Base-by-base conservation (phyloP, 2,888 invertebrate species). In the Buathra laborator region DNA sequence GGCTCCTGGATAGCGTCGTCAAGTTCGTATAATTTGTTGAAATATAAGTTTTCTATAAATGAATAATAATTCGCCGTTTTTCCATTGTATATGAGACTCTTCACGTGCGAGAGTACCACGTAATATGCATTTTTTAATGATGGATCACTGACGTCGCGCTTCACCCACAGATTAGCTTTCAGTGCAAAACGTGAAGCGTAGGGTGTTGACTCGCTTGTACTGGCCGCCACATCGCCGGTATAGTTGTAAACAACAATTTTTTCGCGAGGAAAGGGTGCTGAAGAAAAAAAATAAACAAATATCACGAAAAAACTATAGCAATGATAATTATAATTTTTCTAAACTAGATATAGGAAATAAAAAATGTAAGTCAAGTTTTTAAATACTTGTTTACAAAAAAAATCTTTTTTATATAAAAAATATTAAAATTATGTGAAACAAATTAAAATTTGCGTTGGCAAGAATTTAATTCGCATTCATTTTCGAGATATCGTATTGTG, bases 171-270 rank as follows among this genome's bases (percentile, higher is more conserved):
- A 64, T 90, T 89, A 53, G 93, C 94, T 10, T 91, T 86, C 9
- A 94, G 89, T 2, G 88, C 83, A 84, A 93, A 94, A 46, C 93
- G 89, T 2, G 94, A 94, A 3, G 90, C 92, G 71, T 89, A 93
- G 0, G 90, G 81, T 19, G 83, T 84, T 7, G 94, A 94, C 5
- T 92, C 86, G 32, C 92, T 87, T 19, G 92, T 90, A 9, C 93
- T 94, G n/a, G 93, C 90, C 81, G 92, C 93, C 32, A 94, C 90
- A 68, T 91, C 89, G 14, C 92, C 94, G 70, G 91, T 87, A 86
- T 94, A 94, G 48, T 92, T 90, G 89, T 94, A 94, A 62, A 92
- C 87, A 24, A 93, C 75, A 76, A 95, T 95, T 88, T 95, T 94
- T 56, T 94, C 95, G 91, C 94, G 94, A 66, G 95, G 95, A 44